Base-by-base conservation (phyloP, 2,888 invertebrate genomes). In the Acronicta psi region DNA sequence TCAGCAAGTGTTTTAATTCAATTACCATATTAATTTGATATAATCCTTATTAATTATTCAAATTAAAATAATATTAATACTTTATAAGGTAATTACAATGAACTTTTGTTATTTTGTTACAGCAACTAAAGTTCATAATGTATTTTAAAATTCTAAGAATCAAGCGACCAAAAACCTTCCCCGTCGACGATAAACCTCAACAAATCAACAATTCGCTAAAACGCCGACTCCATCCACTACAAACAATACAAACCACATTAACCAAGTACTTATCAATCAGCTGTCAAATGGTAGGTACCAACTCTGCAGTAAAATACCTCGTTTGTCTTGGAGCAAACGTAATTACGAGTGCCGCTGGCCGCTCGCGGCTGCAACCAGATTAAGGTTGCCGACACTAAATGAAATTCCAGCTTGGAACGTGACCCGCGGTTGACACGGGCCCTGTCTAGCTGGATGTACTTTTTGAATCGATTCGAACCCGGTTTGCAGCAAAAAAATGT, bases 321-420 rank as follows among this genome's bases (percentile, higher is more conserved):
- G 74, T 76, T 76, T 75, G 62, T 76, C 77, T 71, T 65, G 54
- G 47, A 51, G 59, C 52, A 66, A 75, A 71, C 56, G 74, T 71
- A 75, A 75, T 75, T 73, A 75, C 59, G 45, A 23, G 38, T 31
- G 54, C 25, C 18, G 52, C 49, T 34, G 51, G 42, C 58, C 46
- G 60, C 54, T 52, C 41, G 55, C 52, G 50, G 43, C 51, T 49
- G 66, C 68, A 73, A 73, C 73, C 75, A 78, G 76, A 80, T 84
- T 82, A 77, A 75, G 77, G 81, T 78, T 73, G 40, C 70, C 71
- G 73, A 76, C 77, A 75, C 76, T 76, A 81, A 86, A 87, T 87
- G 79, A 84, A 86, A 86, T 86, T 87, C 85, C 80, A 68, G 59
- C 50, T 63, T 47, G 51, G 50, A 71, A 60, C 71, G 66, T 70